Evolutionary conservation across 2,797 vertebrate species (phyloP).

Genomic region (Leucoraja ocellata): DNA sequence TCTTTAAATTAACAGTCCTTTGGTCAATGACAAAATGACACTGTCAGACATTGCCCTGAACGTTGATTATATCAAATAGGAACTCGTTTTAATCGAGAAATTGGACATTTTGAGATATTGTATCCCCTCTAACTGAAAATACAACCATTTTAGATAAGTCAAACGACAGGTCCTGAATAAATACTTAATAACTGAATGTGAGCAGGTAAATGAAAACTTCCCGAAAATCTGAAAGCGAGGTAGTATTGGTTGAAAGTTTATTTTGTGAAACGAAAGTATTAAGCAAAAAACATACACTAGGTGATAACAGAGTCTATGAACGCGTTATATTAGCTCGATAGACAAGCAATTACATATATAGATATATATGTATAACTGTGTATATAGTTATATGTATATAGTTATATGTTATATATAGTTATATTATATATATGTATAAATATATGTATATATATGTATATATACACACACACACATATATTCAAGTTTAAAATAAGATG

Average conservation of each 20-base stretch:
- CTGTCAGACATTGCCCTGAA: neutral
- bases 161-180: neutral
- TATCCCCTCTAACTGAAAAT: neutral
- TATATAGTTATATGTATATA: neutral
- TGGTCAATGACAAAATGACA: neutral
- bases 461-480: too few species aligned
- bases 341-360: neutral
- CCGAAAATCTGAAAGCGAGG: neutral
- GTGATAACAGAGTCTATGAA: neutral
- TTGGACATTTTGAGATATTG: neutral
- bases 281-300: neutral
- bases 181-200: neutral
- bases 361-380: neutral
- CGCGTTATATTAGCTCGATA: neutral
- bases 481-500: constrained; percentile 37
- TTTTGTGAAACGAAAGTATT: neutral
- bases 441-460: neutral
- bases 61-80: neutral
- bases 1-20: neutral
- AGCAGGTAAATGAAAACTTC: neutral
- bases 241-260: neutral
- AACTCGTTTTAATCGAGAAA: neutral
- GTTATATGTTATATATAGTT: neutral
- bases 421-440: neutral
- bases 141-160: neutral